These are phyloP conservation scores for Aplidium turbinatum DNA, from an alignment of 23 tunicate species.

Conservation along the genomic window DNA sequence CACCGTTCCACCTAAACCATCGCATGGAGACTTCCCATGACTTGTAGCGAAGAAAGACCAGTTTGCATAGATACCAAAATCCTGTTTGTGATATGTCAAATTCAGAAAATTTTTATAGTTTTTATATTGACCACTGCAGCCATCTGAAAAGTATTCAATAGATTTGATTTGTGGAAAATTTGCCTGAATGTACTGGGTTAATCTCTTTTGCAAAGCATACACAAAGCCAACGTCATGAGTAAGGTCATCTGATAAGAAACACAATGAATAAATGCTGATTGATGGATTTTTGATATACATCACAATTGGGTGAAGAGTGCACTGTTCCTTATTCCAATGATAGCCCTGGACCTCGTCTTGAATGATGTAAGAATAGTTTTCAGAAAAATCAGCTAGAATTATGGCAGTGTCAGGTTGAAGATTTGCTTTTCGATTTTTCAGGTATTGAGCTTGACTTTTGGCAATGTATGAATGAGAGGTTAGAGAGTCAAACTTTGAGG, in stretches of 20 bases:
- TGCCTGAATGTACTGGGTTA: neutral
- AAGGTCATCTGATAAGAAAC: constrained; percentile 29
- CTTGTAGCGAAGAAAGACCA: too few relatives aligned
- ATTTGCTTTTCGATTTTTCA: too few relatives aligned
- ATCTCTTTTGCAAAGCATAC: constrained; percentile 10
- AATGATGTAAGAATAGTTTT: too few relatives aligned
- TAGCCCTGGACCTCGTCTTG: too few relatives aligned
- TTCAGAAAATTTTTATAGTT: constrained; percentile 15
- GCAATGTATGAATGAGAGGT: too few relatives aligned
- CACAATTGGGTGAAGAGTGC: neutral
- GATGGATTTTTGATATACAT: neutral
- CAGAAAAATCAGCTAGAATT: too few relatives aligned
- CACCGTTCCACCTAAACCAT: too few relatives aligned
- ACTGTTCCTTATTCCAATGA: constrained; percentile 6
- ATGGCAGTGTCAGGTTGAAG: too few relatives aligned
- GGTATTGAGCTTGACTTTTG: too few relatives aligned
- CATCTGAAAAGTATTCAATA: constrained; percentile 22
- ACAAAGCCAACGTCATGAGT: constrained; percentile 24
- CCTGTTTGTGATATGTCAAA: constrained; percentile 11
- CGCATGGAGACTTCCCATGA: too few relatives aligned
- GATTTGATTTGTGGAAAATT: neutral
- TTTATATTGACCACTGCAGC: constrained; percentile 37
- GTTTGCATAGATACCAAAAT: constrained; percentile 4
- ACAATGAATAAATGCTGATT: neutral
- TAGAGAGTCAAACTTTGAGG: too few relatives aligned